Conservation (phyloP, 2,113 vertebrate genomes). For the Alethe diademata region DNA sequence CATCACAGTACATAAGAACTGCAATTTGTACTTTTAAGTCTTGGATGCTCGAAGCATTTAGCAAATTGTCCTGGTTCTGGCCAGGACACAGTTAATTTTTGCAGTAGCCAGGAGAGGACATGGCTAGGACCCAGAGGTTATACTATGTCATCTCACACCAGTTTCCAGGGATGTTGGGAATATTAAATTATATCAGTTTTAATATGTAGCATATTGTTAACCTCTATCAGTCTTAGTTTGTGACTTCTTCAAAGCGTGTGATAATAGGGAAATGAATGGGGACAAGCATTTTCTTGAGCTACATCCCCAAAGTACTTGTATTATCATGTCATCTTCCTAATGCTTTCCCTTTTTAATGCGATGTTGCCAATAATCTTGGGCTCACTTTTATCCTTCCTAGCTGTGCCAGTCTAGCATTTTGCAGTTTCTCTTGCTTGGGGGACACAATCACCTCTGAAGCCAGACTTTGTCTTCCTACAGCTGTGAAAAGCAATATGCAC, state of each 20-base stretch:
- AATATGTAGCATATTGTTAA: not conserved
- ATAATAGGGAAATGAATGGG: not conserved
- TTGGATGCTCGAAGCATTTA: not conserved
- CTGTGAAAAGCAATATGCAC: not conserved
- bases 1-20: not conserved
- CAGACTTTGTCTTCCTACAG: not conserved
- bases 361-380: not conserved
- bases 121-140: not conserved
- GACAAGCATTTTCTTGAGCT: not conserved
- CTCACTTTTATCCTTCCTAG: not conserved
- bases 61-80: not conserved
- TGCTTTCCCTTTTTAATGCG: not conserved
- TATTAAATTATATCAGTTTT: not conserved
- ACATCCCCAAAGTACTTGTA: not conserved
- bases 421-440: not conserved
- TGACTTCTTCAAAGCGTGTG: rapidly evolving
- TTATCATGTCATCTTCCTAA: not conserved
- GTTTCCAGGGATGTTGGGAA: not conserved
- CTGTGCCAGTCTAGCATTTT: not conserved
- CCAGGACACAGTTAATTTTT: not conserved
- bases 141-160: not conserved
- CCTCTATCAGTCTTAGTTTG: not conserved
- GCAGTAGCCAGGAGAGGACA: not conserved
- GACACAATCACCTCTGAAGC: not conserved
- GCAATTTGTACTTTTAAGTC: not conserved